A percentile compares a stretch with the other conserved stretches of the same genome.
Evolutionary conservation across 2,888 invertebrate genomes (phyloP).

Genomic region (Flabesymbios commensalis): DNA sequence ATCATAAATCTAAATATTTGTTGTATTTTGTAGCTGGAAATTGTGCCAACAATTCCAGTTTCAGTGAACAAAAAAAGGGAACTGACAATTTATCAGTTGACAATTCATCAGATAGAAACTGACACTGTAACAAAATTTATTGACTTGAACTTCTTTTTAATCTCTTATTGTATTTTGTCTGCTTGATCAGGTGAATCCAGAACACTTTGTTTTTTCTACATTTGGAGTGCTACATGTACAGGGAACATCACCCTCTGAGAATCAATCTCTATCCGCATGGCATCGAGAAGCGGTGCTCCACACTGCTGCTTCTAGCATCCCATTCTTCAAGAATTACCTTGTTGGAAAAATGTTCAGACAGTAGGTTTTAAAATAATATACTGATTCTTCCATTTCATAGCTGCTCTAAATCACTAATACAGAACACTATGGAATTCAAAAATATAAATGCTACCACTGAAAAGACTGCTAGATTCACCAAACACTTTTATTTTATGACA

Average conservation of each 20-base stretch:
- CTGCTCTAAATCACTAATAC: neutral
- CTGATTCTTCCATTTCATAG: neutral
- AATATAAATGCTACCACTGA: no score
- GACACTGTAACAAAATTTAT: no score
- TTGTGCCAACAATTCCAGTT: no score
- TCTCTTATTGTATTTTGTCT: no score
- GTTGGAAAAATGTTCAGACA: constrained; percentile 51
- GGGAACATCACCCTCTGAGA: constrained; percentile 49
- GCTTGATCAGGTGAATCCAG: constrained; percentile 45
- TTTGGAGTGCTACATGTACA: constrained; percentile 59
- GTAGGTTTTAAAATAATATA: constrained; percentile 30
- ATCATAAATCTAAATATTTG: no score
- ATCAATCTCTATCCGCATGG: constrained; percentile 55
- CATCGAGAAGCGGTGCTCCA: constrained; percentile 58
- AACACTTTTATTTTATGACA: no score
- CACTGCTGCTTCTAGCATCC: constrained; percentile 52
- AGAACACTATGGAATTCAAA: neutral
- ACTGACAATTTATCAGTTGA: no score
- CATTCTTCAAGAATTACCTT: constrained; percentile 58
- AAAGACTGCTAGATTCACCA: no score
- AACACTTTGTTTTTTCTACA: constrained; percentile 60
- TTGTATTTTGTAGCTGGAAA: no score
- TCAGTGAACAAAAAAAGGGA: no score
- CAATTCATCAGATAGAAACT: no score
- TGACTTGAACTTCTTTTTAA: no score